Evolutionary conservation across 2,797 vertebrate genomes (phyloP), one percentile per base, ranked within the genome.

Genomic region (Amazonetta brasiliensis): DNA sequence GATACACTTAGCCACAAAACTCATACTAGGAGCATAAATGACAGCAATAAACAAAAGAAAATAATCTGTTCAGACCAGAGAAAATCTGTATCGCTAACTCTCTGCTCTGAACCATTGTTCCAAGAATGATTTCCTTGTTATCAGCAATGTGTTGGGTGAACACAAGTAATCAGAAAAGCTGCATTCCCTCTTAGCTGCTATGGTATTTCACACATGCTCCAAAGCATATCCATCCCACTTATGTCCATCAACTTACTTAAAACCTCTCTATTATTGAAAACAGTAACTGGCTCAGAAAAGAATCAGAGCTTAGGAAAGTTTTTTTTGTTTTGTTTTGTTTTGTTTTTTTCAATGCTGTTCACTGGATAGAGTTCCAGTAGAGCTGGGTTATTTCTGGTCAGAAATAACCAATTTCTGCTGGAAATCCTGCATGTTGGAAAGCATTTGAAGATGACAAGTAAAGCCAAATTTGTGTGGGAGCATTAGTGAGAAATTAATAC

Each of bases 1-100:
- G 37, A 26, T 31, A 58, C 18, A 26, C 37, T 90, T 87, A 66
- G 60, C 80, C 3, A 1, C 80, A 94, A 92, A 84, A 0, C 37
- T 37, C 28, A 4, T 89, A 63, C 71, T 62, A 84, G 33, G 56
- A 75, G 30, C 56, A 66, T 21, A 87, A 95, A 89, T 59, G 56
- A 44, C 56, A 84, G 81, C 77, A 92, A 84, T 95, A 96, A 95
- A 92, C 68, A 72, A 80, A 80, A 79, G 25, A 71, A 94, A 91
- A 88, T 67, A 55, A 94, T 77, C 33, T 77, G 11, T 50, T 92
- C 67, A 50, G 48, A 71, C 20, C 52, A 72, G 74, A 83, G 83
- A 84, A 94, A 94, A 93, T 94, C 88, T 87, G 3, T 89, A 92
- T 55, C 64, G 21, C 26, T 58, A 72, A 79, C 52, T 82, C 56